A percentile compares a stretch with the other conserved stretches of the same genome.
These are phyloP conservation scores for Cydia pomonella DNA, from an alignment of 1,140 invertebrate genomes.

Conservation along the genomic window DNA sequence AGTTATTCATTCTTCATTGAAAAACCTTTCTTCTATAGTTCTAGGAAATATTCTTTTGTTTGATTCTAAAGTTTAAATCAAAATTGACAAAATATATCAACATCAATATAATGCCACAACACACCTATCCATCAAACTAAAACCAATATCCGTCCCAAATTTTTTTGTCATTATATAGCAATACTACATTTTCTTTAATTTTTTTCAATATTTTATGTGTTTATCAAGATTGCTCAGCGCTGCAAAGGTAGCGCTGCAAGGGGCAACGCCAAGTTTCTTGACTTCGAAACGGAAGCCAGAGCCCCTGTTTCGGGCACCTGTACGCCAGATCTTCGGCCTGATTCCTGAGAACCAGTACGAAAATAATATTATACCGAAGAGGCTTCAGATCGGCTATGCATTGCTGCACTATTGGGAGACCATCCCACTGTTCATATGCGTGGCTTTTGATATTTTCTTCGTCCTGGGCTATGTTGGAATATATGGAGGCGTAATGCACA, in stretches of 20 bases:
- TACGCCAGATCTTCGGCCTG: not conserved
- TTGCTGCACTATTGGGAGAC: not conserved
- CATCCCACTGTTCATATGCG: not conserved
- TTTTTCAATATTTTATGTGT: not conserved
- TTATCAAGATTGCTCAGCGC: not conserved
- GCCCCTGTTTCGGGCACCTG: not conserved
- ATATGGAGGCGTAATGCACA: not conserved
- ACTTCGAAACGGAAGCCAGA: not conserved
- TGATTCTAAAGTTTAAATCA: not conserved
- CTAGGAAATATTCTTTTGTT: not conserved
- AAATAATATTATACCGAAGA: not conserved
- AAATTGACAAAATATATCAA: not conserved
- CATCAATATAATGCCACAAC: not conserved
- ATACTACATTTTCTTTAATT: not conserved
- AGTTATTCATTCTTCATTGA: not conserved
- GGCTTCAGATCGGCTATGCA: not conserved
- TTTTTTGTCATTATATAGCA: not conserved
- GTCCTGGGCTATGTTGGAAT: not conserved
- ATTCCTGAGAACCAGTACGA: not conserved
- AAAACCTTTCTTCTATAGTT: not conserved
- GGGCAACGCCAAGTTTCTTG: not conserved
- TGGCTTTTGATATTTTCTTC: not conserved
- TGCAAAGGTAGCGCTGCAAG: constrained; percentile 6
- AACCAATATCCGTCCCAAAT: not conserved
- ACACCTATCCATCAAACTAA: not conserved